These are phyloP conservation scores for Calonectris borealis DNA, from an alignment of 2,113 vertebrate species.

Conservation along the genomic window DNA sequence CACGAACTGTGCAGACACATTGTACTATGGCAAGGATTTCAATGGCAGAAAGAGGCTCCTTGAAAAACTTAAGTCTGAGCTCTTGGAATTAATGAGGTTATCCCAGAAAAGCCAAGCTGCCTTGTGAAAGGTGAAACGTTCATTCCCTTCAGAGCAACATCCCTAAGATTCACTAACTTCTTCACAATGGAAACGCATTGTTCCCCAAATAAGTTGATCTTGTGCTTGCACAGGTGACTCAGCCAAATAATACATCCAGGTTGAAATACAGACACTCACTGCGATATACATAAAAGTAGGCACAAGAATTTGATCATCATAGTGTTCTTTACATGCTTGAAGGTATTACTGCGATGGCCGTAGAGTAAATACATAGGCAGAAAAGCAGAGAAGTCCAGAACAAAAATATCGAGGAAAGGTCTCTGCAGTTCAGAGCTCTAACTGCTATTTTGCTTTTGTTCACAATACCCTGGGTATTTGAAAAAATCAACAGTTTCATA, in stretches of 20 bases:
- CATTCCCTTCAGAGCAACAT: not conserved
- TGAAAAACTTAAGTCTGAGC: not conserved
- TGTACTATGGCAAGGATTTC: not conserved
- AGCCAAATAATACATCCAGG: not conserved
- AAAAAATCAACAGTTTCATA: slow-evolving; percentile 65
- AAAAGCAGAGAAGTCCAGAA: not conserved
- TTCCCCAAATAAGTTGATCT: not conserved
- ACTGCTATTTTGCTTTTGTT: not conserved
- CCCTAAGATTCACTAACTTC: not conserved
- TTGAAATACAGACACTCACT: not conserved
- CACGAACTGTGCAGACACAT: not conserved
- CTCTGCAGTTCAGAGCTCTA: slow-evolving; percentile 1
- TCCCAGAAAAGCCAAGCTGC: not conserved
- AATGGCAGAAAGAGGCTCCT: not conserved
- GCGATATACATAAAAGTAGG: not conserved
- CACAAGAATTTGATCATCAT: not conserved
- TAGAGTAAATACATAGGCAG: fast-evolving
- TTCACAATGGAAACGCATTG: not conserved
- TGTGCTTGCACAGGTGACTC: not conserved
- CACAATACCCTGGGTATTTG: not conserved
- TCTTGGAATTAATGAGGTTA: not conserved
- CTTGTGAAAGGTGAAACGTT: not conserved
- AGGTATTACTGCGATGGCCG: not conserved
- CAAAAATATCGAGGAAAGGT: not conserved
- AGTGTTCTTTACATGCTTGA: not conserved